Evolutionary conservation across 2,888 invertebrate species (phyloP).

Genomic region (Marasmarcha lunaedactyla): DNA sequence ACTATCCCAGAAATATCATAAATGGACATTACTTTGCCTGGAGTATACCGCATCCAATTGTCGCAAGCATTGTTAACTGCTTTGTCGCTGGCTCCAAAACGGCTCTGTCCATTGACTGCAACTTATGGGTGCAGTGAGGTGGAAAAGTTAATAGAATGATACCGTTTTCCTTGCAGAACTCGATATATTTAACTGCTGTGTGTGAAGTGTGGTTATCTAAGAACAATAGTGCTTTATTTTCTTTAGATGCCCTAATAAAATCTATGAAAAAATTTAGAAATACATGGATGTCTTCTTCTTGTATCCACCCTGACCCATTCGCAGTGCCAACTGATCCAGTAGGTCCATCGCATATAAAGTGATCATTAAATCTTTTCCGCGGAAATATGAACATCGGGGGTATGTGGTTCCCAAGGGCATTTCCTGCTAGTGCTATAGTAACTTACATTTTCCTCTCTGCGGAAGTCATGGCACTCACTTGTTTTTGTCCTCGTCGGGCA

Average conservation of each 20-base stretch:
- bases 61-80: conserved; percentile 12
- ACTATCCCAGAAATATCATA: conserved; percentile 12
- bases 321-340: no score
- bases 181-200: conserved; percentile 15
- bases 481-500: conserved; percentile 27
- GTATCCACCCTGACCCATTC: no score
- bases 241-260: conserved; percentile 11
- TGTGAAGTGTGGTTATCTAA: conserved; percentile 17
- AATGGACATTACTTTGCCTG: conserved; percentile 13
- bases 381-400: conserved; percentile 26
- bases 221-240: conserved; percentile 10
- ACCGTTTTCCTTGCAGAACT: conserved; percentile 15
- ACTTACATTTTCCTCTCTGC: conserved; percentile 23
- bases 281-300: conserved; percentile 13
- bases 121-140: conserved; percentile 28
- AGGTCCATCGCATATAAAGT: conserved; percentile 19
- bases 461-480: conserved; percentile 31
- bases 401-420: conserved; percentile 15
- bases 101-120: conserved; percentile 27
- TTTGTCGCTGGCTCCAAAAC: conserved; percentile 26
- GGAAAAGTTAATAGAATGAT: conserved; percentile 20
- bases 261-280: no score
- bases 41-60: conserved; percentile 16
- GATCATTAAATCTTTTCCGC: conserved; percentile 17
- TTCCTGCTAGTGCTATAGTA: conserved; percentile 16